Base-by-base conservation (phyloP, 2,888 invertebrate genomes). In the Andrena fulva region DNA sequence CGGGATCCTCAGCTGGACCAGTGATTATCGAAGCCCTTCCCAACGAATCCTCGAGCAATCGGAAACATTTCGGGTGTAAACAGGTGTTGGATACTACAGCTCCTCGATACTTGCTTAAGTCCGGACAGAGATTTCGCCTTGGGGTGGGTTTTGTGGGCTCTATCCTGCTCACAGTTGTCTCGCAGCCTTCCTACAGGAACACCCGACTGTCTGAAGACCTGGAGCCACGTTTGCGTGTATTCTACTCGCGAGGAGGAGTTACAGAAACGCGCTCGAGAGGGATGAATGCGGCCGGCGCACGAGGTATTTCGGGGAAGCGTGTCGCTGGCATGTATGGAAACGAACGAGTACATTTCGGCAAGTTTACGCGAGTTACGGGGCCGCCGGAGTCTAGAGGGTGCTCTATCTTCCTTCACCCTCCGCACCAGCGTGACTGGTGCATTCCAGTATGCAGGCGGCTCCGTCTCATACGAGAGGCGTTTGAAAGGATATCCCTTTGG, bases 291-390 rank as follows among this genome's bases (percentile, higher is more conserved):
- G 63, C 33, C 20, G 77, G 52, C 60, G 71, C 42, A 35, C 48
- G 74, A 64, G 67, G 68, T 75, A 81, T 72, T 69, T 54, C 20
- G 75, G 62, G 69, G 70, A 66, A 80, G 85, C 64, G 84, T 90
- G 90, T 50, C 71, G 67, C 42, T 90, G 89, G 88, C 90, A 90
- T 76, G 85, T 89, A 88, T 90, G 87, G 87, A 83, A 85, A 84
- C 72, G 85, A 86, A 85, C 72, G 85, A 86, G 85, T 81, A 82
- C 63, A 63, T 80, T 72, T 68, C 50, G 68, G 20, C 48, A 64
- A 72, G 72, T 80, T 80, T 68, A 52, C 62, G 73, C 56, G 63
- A 73, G 50, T 42, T 73, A 3, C n/a, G n/a, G 6, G 16, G 24
- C 35, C 50, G 59, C 42, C 10, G 62, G 27, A 20, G 20, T 20